phyloP scores from a whole-genome alignment of 2,888 invertebrate species.

The Cheilosia urbana region DNA sequence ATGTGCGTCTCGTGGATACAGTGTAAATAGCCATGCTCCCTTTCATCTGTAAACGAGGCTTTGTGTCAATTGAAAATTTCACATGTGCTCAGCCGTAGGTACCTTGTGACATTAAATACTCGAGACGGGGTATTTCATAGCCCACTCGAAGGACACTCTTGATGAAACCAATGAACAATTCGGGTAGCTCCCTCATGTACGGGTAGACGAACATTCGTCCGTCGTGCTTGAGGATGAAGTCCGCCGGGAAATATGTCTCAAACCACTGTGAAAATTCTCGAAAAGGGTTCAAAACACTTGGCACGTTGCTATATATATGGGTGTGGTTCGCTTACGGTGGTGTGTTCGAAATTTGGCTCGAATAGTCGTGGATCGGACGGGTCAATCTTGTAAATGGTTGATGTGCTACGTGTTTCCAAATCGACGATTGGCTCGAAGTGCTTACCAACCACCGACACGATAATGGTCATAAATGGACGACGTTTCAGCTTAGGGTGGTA shows the following conservation, averaged over 20 bases:
- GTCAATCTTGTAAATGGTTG: conserved; percentile 71
- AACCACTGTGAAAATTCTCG: conserved; percentile 40
- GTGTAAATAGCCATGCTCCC: conserved; percentile 80
- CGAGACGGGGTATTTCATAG: conserved; percentile 82
- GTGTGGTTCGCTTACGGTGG: conserved; percentile 23
- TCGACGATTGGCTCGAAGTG: conserved; percentile 79
- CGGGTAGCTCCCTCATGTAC: conserved; percentile 81
- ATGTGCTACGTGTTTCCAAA: conserved; percentile 73
- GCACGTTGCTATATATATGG: neutral
- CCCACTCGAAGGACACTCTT: conserved; percentile 82
- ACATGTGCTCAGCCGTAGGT: neutral
- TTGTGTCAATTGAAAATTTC: neutral
- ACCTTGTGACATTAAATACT: conserved; percentile 83
- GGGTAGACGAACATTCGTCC: conserved; percentile 82
- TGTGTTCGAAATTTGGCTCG: conserved; percentile 24
- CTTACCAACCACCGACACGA: conserved; percentile 82
- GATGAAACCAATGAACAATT: conserved; percentile 81
- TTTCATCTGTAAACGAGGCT: conserved; percentile 76
- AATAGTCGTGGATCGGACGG: conserved; percentile 63
- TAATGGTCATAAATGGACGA: conserved; percentile 82
- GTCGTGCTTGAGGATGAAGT: conserved; percentile 80
- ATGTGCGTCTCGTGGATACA: conserved; percentile 81
- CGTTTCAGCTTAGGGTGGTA: conserved; percentile 80
- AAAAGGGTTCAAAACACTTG: neutral
- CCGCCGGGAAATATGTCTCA: conserved; percentile 78